Conservation (phyloP, 2,113 vertebrate species). For the Prolemur simus region DNA sequence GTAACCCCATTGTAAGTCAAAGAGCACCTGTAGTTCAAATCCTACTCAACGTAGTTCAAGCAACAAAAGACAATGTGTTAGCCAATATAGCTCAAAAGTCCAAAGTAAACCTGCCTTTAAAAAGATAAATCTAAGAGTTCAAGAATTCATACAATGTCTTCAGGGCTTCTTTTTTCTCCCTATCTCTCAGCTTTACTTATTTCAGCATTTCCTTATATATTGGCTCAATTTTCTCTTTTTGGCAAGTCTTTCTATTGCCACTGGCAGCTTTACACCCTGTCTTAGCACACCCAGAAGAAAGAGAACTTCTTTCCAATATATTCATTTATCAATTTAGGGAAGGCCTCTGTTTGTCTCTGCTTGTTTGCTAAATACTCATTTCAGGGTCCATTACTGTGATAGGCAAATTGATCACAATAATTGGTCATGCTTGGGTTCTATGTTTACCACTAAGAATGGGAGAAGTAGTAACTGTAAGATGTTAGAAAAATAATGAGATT, state of each 20-base stretch:
- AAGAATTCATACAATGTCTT: not conserved
- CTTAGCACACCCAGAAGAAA: not conserved
- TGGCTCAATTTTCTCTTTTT: not conserved
- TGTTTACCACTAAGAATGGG: not conserved
- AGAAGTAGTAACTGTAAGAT: not conserved
- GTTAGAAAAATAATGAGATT: not conserved
- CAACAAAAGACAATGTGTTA: not conserved
- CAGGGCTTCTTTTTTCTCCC: not conserved
- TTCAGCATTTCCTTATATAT: not conserved
- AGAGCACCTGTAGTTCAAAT: not conserved
- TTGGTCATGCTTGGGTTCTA: not conserved
- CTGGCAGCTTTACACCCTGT: not conserved
- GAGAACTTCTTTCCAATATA: not conserved
- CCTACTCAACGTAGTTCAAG: not conserved
- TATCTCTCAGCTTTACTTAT: not conserved
- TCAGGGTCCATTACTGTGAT: not conserved
- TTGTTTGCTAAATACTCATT: slow-evolving; percentile 19
- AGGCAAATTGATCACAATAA: not conserved
- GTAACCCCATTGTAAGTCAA: not conserved
- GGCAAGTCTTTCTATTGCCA: not conserved
- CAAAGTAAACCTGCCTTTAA: not conserved
- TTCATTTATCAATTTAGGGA: not conserved
- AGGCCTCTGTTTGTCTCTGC: not conserved
- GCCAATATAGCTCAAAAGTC: not conserved
- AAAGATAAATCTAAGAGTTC: not conserved